These are phyloP conservation scores for Oreohelix idahoensis DNA, from an alignment of 1,140 invertebrate genomes.

Conservation along the genomic window DNA sequence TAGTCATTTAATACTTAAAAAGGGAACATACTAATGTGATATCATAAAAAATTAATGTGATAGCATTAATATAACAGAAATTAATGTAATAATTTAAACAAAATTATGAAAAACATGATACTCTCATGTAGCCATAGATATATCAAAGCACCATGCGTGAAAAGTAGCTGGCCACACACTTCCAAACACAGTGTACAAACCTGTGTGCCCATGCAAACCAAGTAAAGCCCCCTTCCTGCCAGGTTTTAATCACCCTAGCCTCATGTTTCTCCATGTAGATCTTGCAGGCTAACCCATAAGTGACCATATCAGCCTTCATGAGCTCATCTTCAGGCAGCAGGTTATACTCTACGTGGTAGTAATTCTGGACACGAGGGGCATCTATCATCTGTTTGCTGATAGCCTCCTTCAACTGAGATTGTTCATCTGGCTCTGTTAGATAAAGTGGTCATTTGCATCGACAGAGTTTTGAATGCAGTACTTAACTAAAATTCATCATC, in stretches of 20 bases:
- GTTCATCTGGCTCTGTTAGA: slow-evolving; percentile 60
- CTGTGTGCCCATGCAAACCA: slow-evolving; percentile 71
- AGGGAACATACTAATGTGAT: no score
- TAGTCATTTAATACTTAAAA: no score
- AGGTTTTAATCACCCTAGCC: slow-evolving; percentile 66
- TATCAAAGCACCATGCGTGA: not conserved
- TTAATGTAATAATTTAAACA: no score
- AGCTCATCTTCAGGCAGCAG: slow-evolving; percentile 66
- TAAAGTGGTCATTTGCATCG: not conserved
- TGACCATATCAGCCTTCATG: slow-evolving; percentile 68
- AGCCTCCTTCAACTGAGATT: slow-evolving; percentile 58
- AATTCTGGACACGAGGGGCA: slow-evolving; percentile 66
- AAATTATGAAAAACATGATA: not conserved
- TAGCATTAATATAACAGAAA: no score
- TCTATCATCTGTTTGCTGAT: slow-evolving; percentile 65
- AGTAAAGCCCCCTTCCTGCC: slow-evolving; percentile 69
- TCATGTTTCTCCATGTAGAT: slow-evolving; percentile 69
- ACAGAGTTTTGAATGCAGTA: not conserved
- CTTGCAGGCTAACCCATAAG: slow-evolving; percentile 69
- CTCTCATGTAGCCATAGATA: no score
- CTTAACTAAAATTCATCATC: not conserved
- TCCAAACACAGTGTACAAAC: slow-evolving; percentile 45
- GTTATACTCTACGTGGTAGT: slow-evolving; percentile 71
- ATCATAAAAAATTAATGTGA: no score
- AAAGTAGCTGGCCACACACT: no score